A percentile compares a stretch with the other conserved stretches of the same genome.
These are phyloP conservation scores for Euura lappo DNA, from an alignment of 1,140 invertebrate species.

Conservation along the genomic window DNA sequence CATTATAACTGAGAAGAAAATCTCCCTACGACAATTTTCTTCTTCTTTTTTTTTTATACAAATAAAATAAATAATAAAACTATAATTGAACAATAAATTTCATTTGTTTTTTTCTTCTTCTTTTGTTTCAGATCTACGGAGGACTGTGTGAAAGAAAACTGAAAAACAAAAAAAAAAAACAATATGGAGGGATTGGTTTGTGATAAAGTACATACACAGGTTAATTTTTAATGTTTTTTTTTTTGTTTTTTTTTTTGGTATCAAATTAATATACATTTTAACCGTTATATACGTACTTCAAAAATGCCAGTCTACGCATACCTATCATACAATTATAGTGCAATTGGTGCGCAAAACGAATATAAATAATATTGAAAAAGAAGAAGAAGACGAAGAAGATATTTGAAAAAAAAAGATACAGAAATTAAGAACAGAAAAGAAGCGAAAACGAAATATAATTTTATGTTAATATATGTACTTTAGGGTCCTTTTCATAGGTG, in stretches of 20 bases:
- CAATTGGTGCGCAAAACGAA: background rate
- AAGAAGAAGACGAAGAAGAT: too few relatives aligned
- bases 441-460: constrained; percentile 11
- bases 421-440: constrained; percentile 8
- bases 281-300: constrained; percentile 53
- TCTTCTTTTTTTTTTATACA: too few relatives aligned
- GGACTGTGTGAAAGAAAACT: too few relatives aligned
- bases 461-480: constrained; percentile 2
- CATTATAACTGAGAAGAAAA: too few relatives aligned
- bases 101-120: constrained; percentile 19
- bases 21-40: too few relatives aligned
- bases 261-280: constrained; percentile 21
- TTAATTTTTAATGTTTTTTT: background rate
- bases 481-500: background rate
- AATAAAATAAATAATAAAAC: too few relatives aligned
- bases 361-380: constrained; percentile 8
- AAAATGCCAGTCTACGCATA: constrained; percentile 45
- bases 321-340: constrained; percentile 3
- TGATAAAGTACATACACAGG: constrained; percentile 56
- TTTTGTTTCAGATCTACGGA: constrained; percentile 48
- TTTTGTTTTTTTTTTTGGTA: too few relatives aligned
- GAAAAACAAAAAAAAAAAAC: too few relatives aligned
- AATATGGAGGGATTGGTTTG: constrained; percentile 47
- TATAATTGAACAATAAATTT: too few relatives aligned
- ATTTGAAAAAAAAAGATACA: too few relatives aligned